Conservation (phyloP, 2,888 invertebrate genomes). For the Melinopterus prodromus region DNA sequence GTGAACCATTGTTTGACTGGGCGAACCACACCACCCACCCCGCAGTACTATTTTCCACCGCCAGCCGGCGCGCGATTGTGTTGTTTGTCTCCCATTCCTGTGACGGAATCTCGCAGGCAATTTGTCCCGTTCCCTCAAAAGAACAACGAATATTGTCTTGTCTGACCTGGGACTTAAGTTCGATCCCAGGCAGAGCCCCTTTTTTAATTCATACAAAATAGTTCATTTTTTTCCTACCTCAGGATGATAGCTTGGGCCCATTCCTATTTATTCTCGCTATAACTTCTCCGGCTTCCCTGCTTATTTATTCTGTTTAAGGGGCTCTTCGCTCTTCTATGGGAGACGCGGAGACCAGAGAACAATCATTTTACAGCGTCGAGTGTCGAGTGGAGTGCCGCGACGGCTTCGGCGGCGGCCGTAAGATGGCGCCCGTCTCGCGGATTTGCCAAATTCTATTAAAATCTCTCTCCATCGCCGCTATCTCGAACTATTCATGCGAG, state of each 20-base stretch:
- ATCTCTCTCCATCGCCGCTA: background rate
- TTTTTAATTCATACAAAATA: too few species aligned
- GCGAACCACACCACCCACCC: background rate
- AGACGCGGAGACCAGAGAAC: background rate
- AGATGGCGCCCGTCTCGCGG: background rate
- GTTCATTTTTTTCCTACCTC: too few species aligned
- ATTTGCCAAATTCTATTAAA: background rate
- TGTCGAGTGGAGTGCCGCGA: background rate
- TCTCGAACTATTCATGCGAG: conserved; percentile 4
- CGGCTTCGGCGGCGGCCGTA: background rate
- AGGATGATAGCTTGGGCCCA: too few species aligned
- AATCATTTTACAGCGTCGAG: background rate
- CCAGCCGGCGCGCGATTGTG: background rate
- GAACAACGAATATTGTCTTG: background rate
- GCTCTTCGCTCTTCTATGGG: background rate
- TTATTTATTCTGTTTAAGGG: background rate
- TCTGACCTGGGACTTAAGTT: too few species aligned
- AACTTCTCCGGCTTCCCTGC: background rate
- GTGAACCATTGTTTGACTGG: background rate
- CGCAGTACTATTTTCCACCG: background rate
- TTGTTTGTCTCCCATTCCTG: background rate
- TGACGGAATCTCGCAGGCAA: background rate
- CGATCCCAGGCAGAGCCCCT: too few species aligned
- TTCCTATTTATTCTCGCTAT: background rate
- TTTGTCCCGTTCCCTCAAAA: background rate